Percentiles rank a stretch among this genome's conserved stretches.
Evolutionary conservation across 2,113 vertebrate species (phyloP).

Genomic region (Pelecanus crispus): DNA sequence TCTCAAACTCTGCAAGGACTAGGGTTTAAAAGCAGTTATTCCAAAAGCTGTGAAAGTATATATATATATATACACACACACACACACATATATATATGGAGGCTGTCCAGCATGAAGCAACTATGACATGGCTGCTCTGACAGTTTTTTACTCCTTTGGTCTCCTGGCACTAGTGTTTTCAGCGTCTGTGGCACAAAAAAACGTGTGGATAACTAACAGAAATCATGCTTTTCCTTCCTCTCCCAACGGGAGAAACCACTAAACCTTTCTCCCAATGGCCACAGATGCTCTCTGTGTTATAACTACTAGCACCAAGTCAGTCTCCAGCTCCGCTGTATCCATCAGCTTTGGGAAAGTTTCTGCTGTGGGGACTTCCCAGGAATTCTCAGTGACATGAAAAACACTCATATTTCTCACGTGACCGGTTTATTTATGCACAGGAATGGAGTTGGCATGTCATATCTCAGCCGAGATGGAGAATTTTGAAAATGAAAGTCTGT

Average conservation of each 20-base stretch:
- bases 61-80: fast-evolving
- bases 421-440: not conserved
- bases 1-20: not conserved
- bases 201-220: not conserved
- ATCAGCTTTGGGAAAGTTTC: not conserved
- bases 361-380: not conserved
- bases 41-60: not conserved
- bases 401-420: not conserved
- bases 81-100: not conserved
- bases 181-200: not conserved
- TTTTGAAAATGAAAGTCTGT: not conserved
- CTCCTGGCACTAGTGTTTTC: not conserved
- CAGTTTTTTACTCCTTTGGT: not conserved
- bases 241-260: not conserved
- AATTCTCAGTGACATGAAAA: not conserved
- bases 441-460: not conserved
- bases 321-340: not conserved
- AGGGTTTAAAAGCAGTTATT: not conserved
- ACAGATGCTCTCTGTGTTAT: not conserved
- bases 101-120: not conserved
- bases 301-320: not conserved
- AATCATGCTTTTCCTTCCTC: not conserved
- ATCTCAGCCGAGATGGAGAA: not conserved
- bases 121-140: not conserved
- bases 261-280: not conserved